Conservation (phyloP, 92 coral and sea anemone genomes). For the Zoanthus gigantus region DNA sequence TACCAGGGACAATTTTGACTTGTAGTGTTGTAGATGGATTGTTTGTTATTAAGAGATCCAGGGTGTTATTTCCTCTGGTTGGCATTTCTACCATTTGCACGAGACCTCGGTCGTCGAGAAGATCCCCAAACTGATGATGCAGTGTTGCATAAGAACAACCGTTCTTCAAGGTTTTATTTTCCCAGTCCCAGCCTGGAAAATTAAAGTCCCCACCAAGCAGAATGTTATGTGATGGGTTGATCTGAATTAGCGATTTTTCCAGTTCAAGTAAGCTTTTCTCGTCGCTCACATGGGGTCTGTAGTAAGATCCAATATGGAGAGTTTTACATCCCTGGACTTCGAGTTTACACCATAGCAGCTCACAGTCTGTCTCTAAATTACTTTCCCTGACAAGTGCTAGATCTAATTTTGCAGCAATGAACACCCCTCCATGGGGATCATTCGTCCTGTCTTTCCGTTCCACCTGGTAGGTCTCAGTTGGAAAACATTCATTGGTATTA, state of each 20-base stretch:
- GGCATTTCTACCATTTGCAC: too few relatives aligned
- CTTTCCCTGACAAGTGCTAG: slow-evolving; percentile 37
- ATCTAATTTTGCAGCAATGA: slow-evolving; percentile 29
- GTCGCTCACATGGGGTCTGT: slow-evolving; percentile 40
- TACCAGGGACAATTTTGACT: too few relatives aligned
- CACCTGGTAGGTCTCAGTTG: too few relatives aligned
- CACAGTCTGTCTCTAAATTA: slow-evolving; percentile 67
- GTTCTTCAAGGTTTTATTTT: not conserved
- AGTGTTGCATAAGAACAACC: not conserved
- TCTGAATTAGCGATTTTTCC: slow-evolving; percentile 15
- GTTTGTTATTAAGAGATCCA: too few relatives aligned
- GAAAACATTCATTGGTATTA: too few relatives aligned
- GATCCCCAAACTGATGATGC: slow-evolving; percentile 60
- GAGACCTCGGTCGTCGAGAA: slow-evolving; percentile 32
- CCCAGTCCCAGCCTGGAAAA: not conserved
- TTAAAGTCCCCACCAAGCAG: too few relatives aligned
- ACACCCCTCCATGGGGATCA: slow-evolving; percentile 51
- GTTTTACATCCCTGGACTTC: slow-evolving; percentile 58
- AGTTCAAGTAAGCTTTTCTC: slow-evolving; percentile 54
- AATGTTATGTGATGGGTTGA: too few relatives aligned
- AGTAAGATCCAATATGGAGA: slow-evolving; percentile 67
- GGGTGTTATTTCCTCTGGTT: too few relatives aligned
- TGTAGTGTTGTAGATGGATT: too few relatives aligned
- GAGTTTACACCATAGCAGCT: slow-evolving; percentile 62
- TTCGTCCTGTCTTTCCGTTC: too few relatives aligned